Percentiles rank a stretch among this genome's conserved stretches.
phyloP scores from a whole-genome alignment of 2,888 invertebrate species.

The Disparrhopalites patrizii region DNA sequence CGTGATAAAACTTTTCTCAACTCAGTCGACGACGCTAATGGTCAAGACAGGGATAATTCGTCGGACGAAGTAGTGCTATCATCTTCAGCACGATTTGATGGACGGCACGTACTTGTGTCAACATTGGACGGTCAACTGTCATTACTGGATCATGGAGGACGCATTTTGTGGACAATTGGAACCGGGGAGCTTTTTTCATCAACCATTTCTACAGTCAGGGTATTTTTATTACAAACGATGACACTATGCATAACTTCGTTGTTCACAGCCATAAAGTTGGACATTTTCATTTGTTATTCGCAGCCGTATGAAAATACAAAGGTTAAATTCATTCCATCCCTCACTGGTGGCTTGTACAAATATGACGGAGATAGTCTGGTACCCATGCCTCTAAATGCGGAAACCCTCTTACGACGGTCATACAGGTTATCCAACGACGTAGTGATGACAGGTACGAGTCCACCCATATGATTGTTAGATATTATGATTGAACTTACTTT shows the following conservation, averaged over 20 bases:
- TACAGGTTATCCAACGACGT: slow-evolving; percentile 80
- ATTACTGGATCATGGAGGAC: slow-evolving; percentile 69
- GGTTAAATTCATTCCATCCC: slow-evolving; percentile 85
- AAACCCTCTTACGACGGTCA: slow-evolving; percentile 73
- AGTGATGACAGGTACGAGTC: slow-evolving; percentile 72
- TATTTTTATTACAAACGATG: not conserved
- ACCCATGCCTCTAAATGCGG: slow-evolving; percentile 75
- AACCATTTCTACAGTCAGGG: slow-evolving; percentile 75
- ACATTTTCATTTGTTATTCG: slow-evolving; percentile 49
- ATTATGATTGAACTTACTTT: not conserved
- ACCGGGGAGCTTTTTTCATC: slow-evolving; percentile 81
- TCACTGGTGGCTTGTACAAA: slow-evolving; percentile 86
- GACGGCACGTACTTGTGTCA: slow-evolving; percentile 74
- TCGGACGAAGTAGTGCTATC: slow-evolving; percentile 18
- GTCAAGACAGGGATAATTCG: not conserved
- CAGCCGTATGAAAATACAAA: slow-evolving; percentile 78
- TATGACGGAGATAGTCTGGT: slow-evolving; percentile 85
- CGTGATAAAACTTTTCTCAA: not conserved
- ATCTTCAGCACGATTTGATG: not conserved
- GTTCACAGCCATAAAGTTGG: too few species aligned
- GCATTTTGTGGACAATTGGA: slow-evolving; percentile 71
- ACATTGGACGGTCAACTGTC: slow-evolving; percentile 86
- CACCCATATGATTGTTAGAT: not conserved
- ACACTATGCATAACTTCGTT: too few species aligned
- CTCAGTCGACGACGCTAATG: not conserved